phyloP scores from a whole-genome alignment of 2,797 vertebrate species.

The Pempheris klunzingeri region DNA sequence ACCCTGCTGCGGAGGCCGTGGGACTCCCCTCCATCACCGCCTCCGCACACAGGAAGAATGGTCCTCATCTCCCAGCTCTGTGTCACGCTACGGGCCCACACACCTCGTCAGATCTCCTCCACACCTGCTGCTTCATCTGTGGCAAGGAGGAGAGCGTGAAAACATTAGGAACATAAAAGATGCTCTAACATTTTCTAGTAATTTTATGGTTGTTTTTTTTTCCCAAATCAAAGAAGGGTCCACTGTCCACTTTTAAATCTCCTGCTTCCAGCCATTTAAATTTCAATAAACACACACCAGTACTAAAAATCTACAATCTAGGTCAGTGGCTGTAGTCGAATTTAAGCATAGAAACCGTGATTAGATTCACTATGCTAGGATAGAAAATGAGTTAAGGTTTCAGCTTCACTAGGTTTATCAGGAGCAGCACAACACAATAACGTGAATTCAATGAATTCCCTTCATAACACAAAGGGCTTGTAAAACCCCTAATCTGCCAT shows the following conservation, averaged over 20 bases:
- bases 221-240: background rate
- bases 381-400: constrained; percentile 10
- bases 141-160: constrained; percentile 31
- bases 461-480: background rate
- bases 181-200: background rate
- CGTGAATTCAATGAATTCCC: background rate
- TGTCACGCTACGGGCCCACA: constrained; percentile 62
- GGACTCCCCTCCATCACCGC: constrained; percentile 56
- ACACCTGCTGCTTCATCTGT: constrained; percentile 74
- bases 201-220: background rate
- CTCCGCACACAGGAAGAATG: constrained; percentile 64
- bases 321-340: constrained; percentile 2
- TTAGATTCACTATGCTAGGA: constrained; percentile 14
- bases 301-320: constrained; percentile 21
- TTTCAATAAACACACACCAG: constrained; percentile 5
- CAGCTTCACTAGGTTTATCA: constrained; percentile 11
- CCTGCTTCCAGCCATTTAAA: background rate
- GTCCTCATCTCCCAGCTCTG: constrained; percentile 72
- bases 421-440: constrained; percentile 6
- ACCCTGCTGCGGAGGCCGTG: constrained; percentile 70
- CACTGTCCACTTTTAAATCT: background rate
- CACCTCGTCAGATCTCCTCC: constrained; percentile 52
- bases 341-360: background rate
- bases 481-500: background rate
- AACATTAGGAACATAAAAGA: no score